Base-by-base conservation (phyloP, 2,888 invertebrate genomes). In the Caenorhabditis afra region DNA sequence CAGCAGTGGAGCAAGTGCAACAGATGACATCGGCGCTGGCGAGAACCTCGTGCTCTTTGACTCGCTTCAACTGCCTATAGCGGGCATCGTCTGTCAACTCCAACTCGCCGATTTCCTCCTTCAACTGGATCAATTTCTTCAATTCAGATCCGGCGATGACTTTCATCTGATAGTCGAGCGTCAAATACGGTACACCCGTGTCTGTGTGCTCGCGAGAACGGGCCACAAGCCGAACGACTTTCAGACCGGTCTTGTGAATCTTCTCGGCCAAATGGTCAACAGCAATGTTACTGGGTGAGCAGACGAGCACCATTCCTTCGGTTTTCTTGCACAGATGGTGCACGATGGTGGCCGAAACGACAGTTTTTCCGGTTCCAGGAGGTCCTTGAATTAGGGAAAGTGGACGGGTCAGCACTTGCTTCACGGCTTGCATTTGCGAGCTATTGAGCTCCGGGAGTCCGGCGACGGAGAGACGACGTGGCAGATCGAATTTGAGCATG, bases 221-320 rank as follows among this genome's bases (percentile, higher is more conserved):
- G 37, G 99, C 98, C 91, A 97, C 98, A 11, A 99, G 93, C 0
- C 99, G 93, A 2, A 99, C 96, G 73, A 92, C 93, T 91, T 97
- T 98, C 47, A 99, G 92, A 57, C 97, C 98, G 7, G 98, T 98
- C 84, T 94, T 93, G 91, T 99, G 98, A 67, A 99, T 98, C 91
- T 99, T 99, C 91, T 98, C 98, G 0, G 99, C 98, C 18, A 99
- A 93, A 90, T 99, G 99, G 91, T 99, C 99, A 0, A 99, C 99
- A 23, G 99, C 99, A 0, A 98, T 99, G 91, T 99, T 99, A 78
- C 96, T 97, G 0, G 99, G 99, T 0, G 99, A 98, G 91, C 99
- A 99, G 0, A 99, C 99, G 1, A 99, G 92, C 0, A 99, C 97
- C 71, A 89, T 87, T 20, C 86, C 88, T 16, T 83, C 74, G 5